A percentile compares a stretch with the other conserved stretches of the same genome.
Evolutionary conservation across 2,888 invertebrate genomes (phyloP).

Genomic region (Drosophila siamana): DNA sequence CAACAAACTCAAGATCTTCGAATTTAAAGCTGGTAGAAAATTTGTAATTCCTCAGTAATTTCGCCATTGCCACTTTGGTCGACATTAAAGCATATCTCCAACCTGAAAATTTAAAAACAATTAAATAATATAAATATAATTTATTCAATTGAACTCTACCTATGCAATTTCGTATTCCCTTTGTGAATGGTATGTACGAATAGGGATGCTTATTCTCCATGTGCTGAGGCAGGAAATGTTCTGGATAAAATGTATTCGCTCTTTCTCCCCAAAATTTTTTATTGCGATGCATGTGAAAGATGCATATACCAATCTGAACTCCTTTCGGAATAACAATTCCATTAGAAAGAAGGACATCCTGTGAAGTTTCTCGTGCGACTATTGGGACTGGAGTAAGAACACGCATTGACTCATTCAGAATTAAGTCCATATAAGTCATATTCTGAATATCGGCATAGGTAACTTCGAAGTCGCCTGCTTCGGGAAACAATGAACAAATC

Average conservation of each 20-base stretch:
- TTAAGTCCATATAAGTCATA: constrained; percentile 82
- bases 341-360: constrained; percentile 75
- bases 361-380: constrained; percentile 73
- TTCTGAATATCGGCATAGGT: constrained; percentile 76
- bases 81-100: constrained; percentile 82
- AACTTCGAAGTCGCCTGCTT: constrained; percentile 68
- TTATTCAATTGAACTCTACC: constrained; percentile 51
- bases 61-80: constrained; percentile 78
- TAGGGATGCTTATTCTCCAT: constrained; percentile 81
- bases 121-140: neutral
- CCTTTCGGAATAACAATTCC: constrained; percentile 81
- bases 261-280: constrained; percentile 82
- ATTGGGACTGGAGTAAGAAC: constrained; percentile 82
- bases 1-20: constrained; percentile 80
- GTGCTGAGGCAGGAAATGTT: constrained; percentile 83
- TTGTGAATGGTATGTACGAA: constrained; percentile 84
- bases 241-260: constrained; percentile 83
- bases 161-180: constrained; percentile 84
- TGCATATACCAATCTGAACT: constrained; percentile 80
- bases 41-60: constrained; percentile 79
- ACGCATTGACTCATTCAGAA: constrained; percentile 83
- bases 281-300: constrained; percentile 83
- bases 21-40: constrained; percentile 81
- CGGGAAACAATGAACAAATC: constrained; percentile 67
- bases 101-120: constrained; percentile 55